Conservation (phyloP, 2,888 invertebrate genomes). For the Lutraria lutraria region DNA sequence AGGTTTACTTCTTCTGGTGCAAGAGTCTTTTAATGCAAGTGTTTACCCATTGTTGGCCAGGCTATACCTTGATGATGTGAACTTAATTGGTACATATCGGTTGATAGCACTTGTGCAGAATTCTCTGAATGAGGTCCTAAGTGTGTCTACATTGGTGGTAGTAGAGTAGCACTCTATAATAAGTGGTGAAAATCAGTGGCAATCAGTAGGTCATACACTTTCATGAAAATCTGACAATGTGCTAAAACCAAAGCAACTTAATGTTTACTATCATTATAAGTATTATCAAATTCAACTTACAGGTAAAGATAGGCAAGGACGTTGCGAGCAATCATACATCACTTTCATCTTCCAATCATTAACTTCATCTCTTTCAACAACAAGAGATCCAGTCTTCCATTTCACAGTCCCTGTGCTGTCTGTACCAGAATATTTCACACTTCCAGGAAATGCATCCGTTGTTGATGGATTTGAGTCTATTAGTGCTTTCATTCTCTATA, state of each 20-base stretch:
- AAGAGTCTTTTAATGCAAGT: no score
- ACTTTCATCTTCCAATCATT: constrained; percentile 61
- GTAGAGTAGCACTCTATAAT: no score
- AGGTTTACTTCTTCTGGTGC: no score
- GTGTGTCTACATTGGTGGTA: no score
- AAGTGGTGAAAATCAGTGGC: no score
- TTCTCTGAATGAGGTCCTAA: no score
- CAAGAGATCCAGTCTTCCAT: constrained; percentile 68
- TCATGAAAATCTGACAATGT: no score
- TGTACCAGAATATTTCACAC: constrained; percentile 61
- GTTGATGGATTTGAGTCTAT: background rate
- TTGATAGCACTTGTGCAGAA: no score
- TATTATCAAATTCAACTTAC: constrained; percentile 28
- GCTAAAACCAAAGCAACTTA: background rate
- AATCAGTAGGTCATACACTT: no score
- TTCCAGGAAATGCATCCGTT: constrained; percentile 51
- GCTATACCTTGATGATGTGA: no score
- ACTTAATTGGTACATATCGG: no score
- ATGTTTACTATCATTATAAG: background rate
- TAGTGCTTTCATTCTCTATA: background rate
- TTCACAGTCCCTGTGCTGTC: constrained; percentile 55
- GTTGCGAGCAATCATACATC: constrained; percentile 26
- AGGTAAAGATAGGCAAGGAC: constrained; percentile 27
- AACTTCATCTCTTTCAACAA: constrained; percentile 49
- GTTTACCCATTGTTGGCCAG: no score